Base-by-base conservation (phyloP, 2,888 invertebrate species). In the Oeneis ivallda region DNA sequence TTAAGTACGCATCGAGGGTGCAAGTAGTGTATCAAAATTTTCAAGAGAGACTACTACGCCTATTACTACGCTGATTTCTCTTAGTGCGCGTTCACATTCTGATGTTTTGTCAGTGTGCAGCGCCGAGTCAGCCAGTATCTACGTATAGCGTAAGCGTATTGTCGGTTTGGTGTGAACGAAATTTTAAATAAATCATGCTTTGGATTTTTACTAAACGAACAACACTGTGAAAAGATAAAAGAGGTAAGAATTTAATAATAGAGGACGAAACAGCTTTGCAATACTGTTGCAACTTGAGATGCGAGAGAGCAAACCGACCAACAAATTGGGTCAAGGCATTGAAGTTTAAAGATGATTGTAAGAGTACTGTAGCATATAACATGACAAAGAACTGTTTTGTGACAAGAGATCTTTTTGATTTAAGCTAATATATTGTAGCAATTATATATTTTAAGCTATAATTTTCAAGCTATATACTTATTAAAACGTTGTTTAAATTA, bases 251-350 rank as follows among this genome's bases (percentile, higher is more conserved):
- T 50, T 19, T 50, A 26, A 11, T 50, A 26, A 50, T 6, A 26
- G 11, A 13, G 1, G 11, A 11, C 2, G 26, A 50, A 50, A 50
- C 11, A 26, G 19, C 49, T 49, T 26, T 10, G 49, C 19, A 49
- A 49, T 49, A 19, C 17, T 19, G 49, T 19, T 49, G 19, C 49
- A 19, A 26, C 49, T 50, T 50, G 19, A 50, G 49, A 50, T 11
- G 49, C 26, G 19, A 50, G 26, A 26, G 26, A 50, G 49, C 6
- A 19, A 26, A 50, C 26, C 49, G 26, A 50, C 26, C 19, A 50
- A 50, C 26, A 50, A 50, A 50, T 50, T 50, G 26, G 49, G 49
- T 49, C 19, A 49, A 11, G 1, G 49, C 49, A 49, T 26, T 49
- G 19, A 49, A 26, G 19, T 19, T 49, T 45, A 49, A 49, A 45